These are phyloP conservation scores for Cephonodes hylas DNA, from an alignment of 2,888 invertebrate genomes.

Conservation along the genomic window DNA sequence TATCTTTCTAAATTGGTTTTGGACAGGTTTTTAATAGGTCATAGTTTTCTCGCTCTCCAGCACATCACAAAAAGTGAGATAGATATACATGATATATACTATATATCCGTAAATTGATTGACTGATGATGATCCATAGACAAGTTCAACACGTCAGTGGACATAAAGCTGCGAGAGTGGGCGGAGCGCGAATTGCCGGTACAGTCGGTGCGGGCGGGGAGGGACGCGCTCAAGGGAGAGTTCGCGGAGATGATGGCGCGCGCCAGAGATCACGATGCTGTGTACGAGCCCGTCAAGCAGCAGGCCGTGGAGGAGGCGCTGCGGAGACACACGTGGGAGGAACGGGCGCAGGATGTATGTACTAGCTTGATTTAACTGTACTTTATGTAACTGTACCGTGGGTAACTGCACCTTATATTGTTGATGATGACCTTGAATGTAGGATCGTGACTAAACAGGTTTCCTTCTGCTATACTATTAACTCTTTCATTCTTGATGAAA, in stretches of 20 bases:
- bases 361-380: neutral
- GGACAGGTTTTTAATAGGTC: too few species aligned
- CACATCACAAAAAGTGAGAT: too few species aligned
- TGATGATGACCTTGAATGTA: too few species aligned
- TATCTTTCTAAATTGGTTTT: too few species aligned
- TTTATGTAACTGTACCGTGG: too few species aligned
- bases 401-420: too few species aligned
- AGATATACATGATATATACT: too few species aligned
- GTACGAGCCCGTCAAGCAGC: slow-evolving; percentile 92
- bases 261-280: slow-evolving; percentile 90
- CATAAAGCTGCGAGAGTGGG: slow-evolving; percentile 98
- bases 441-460: too few species aligned
- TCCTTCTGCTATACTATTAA: too few species aligned
- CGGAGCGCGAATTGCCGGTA: slow-evolving; percentile 92
- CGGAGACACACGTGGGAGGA: slow-evolving; percentile 96
- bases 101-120: too few species aligned
- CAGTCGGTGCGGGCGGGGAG: slow-evolving; percentile 83
- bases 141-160: slow-evolving; percentile 94
- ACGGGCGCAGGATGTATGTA: slow-evolving; percentile 84
- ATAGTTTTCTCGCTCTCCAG: too few species aligned
- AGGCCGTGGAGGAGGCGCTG: slow-evolving; percentile 94
- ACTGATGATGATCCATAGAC: slow-evolving; percentile 81
- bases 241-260: slow-evolving; percentile 49
- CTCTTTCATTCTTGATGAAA: too few species aligned
- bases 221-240: slow-evolving; percentile 84